Evolutionary conservation across 2,888 invertebrate species (phyloP).

Genomic region (Leucozona laternaria): DNA sequence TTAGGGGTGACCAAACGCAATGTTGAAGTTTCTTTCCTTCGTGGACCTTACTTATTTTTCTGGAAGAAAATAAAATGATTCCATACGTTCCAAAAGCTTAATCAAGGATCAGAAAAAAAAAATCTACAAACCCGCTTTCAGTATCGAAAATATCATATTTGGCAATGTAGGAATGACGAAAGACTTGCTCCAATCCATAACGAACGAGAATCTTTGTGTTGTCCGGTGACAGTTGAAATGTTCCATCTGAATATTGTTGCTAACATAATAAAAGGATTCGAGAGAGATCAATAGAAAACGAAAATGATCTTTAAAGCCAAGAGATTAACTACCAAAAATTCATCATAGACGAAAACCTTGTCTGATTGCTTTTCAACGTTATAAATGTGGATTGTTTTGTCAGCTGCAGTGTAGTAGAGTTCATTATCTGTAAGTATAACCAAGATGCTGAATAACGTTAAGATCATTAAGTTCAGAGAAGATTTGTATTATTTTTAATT

Average conservation of each 20-base stretch:
- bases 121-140: slow-evolving; percentile 84
- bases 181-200: slow-evolving; percentile 82
- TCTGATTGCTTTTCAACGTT: slow-evolving; percentile 82
- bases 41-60: slow-evolving; percentile 79
- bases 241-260: slow-evolving; percentile 80
- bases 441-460: background rate
- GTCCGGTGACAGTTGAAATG: slow-evolving; percentile 81
- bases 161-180: slow-evolving; percentile 87
- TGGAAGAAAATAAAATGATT: background rate
- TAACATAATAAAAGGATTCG: slow-evolving; percentile 63
- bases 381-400: slow-evolving; percentile 82
- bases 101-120: background rate
- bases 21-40: slow-evolving; percentile 86
- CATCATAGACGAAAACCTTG: slow-evolving; percentile 77
- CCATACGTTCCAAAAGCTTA: background rate
- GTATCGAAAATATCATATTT: slow-evolving; percentile 87
- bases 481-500: too few relatives aligned
- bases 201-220: slow-evolving; percentile 81
- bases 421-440: slow-evolving; percentile 83
- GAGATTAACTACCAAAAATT: slow-evolving; percentile 78
- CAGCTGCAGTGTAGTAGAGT: slow-evolving; percentile 84
- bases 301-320: background rate
- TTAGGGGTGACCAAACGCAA: slow-evolving; percentile 86
- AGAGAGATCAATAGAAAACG: background rate
- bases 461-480: background rate